phyloP scores from a whole-genome alignment of 1,140 invertebrate species.

The Meloidogyne hapla region DNA sequence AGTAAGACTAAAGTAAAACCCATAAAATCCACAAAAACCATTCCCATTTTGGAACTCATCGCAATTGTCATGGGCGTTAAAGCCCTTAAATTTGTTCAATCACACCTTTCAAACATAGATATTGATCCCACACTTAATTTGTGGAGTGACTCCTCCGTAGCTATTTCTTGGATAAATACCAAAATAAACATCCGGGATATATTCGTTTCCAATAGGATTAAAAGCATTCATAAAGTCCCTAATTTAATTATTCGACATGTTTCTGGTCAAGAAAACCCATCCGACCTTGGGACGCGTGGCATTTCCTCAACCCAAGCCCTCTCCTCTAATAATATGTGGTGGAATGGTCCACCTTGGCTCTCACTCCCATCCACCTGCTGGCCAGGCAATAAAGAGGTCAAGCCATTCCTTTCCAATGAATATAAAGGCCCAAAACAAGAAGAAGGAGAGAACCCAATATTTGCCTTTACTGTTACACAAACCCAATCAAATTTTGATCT shows the following conservation, averaged over 20 bases:
- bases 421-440: not conserved
- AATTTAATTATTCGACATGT: not conserved
- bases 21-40: not conserved
- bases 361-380: not conserved
- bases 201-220: not conserved
- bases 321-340: not conserved
- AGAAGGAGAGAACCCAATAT: not conserved
- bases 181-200: not conserved
- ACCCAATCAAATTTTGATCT: not conserved
- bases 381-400: not conserved
- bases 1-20: constrained; percentile 9
- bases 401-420: not conserved
- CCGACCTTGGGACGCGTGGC: not conserved
- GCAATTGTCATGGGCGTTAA: not conserved
- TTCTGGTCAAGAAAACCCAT: not conserved
- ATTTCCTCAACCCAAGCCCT: not conserved
- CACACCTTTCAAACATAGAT: not conserved
- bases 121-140: not conserved
- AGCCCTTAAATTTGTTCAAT: not conserved
- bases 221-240: not conserved
- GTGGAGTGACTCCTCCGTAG: not conserved
- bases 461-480: not conserved
- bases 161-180: not conserved
- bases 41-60: not conserved
- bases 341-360: not conserved